A percentile compares a stretch with the other conserved stretches of the same genome.
phyloP scores from a whole-genome alignment of 2,888 invertebrate genomes.

The Polymixis lichenea region DNA sequence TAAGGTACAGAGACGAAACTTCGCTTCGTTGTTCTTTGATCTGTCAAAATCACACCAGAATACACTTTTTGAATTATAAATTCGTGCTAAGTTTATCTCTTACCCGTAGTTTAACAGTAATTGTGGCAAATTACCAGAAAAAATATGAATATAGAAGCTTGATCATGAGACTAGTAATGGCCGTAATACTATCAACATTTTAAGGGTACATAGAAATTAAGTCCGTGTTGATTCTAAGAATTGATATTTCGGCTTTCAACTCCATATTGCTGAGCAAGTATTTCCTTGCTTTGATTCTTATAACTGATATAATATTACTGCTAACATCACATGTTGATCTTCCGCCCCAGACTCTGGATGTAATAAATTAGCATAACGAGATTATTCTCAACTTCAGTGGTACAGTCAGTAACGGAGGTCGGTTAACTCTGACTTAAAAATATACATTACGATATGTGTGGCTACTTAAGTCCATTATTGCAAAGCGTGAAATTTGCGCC shows the following conservation, averaged over 20 bases:
- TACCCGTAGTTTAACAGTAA: background rate
- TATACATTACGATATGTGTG: no score
- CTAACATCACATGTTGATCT: slow-evolving; percentile 40
- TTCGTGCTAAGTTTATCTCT: background rate
- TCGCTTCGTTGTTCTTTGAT: background rate
- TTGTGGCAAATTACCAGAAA: no score
- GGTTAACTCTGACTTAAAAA: background rate
- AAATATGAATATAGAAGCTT: no score
- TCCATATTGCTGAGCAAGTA: background rate
- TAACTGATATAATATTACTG: slow-evolving; percentile 24
- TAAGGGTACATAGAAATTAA: no score
- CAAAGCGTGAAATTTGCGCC: no score
- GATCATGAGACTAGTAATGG: background rate
- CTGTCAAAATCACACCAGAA: background rate
- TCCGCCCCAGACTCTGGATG: background rate
- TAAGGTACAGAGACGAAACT: background rate
- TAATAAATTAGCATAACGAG: slow-evolving; percentile 43
- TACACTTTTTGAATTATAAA: no score
- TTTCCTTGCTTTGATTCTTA: slow-evolving; percentile 11
- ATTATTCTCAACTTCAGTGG: slow-evolving; percentile 28
- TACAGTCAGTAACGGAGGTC: background rate
- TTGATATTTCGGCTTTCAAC: background rate
- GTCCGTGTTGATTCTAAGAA: background rate
- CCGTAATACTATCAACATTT: no score
- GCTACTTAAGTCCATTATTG: no score